These are phyloP conservation scores for Blastobasis lacticolella DNA, from an alignment of 2,888 invertebrate genomes.

Conservation along the genomic window DNA sequence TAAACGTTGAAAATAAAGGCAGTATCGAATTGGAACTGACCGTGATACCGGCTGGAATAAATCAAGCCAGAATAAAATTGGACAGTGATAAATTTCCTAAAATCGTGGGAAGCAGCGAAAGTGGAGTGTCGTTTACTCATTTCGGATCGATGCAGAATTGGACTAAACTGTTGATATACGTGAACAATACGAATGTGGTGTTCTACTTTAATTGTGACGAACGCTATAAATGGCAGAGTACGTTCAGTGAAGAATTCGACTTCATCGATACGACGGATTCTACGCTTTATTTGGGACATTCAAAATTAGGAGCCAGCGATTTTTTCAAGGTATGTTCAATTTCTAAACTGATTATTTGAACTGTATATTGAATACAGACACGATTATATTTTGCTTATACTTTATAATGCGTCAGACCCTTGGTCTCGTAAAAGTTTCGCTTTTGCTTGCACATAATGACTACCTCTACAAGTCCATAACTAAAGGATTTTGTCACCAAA, in stretches of 20 bases:
- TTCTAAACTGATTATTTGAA: neutral
- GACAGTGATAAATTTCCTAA: slow-evolving; percentile 6
- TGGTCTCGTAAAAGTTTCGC: slow-evolving; percentile 1
- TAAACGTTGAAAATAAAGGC: slow-evolving; percentile 11
- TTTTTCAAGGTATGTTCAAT: slow-evolving; percentile 13
- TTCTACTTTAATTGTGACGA: slow-evolving; percentile 21
- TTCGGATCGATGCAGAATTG: slow-evolving; percentile 10
- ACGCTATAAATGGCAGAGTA: neutral
- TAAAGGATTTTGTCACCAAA: neutral
- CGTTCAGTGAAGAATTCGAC: neutral
- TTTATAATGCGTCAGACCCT: neutral
- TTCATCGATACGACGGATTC: slow-evolving; percentile 8
- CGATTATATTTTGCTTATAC: neutral
- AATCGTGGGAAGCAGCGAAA: neutral
- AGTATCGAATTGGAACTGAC: slow-evolving; percentile 26
- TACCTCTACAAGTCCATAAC: no score
- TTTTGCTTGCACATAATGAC: slow-evolving; percentile 1
- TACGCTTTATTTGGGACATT: slow-evolving; percentile 11
- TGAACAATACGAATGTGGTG: slow-evolving; percentile 16
- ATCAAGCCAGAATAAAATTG: slow-evolving; percentile 18
- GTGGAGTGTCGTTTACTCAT: neutral
- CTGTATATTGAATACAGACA: neutral
- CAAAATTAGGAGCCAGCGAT: neutral
- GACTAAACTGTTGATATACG: slow-evolving; percentile 22
- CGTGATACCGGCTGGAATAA: slow-evolving; percentile 15